Evolutionary conservation across 2,113 vertebrate genomes (phyloP), one percentile per base, ranked within the genome.

Genomic region (Australoheros scitulus): DNA sequence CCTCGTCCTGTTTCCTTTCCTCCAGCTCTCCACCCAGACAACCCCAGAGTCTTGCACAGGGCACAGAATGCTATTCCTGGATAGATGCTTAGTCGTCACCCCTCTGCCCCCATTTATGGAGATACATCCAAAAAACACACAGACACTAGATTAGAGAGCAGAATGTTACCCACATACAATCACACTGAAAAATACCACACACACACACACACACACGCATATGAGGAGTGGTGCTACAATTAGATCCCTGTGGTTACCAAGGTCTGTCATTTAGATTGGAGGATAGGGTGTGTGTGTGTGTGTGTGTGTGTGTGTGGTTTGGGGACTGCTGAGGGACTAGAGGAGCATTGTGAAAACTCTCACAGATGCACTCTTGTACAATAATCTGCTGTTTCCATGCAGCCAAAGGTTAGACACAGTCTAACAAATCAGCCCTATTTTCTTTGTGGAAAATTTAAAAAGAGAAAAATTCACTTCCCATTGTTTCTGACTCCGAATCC

Each of bases 171-270:
- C 68, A 84, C 80, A 87, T 29, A 77, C 79, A 90, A 32, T 34
- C 81, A 84, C 84, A 75, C 22, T 6, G 22, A 65, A 36, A 79
- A 79, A 80, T 65, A 78, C 58, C 32, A 65, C 78, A 83, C 32
- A 65, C 83, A 83, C 52, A 85, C 58, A 24, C 20, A n/a, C 85
- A 82, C 55, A 87, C 36, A n/a, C 8, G 3, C 7, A 10, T 10
- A 26, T 7, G 13, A 81, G 63, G 65, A 87, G 77, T 41, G 7
- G 83, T 5, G 84, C 93, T 94, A 93, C 88, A 93, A 94, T 93
- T 94, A 94, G 90, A 88, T 90, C 87, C 77, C 87, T 92, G 92
- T 89, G 92, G 91, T 91, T 89, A 79, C 68, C 52, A 34, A 77
- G 76, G 85, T 87, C 93, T 94, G 86, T 93, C 87, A 94, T 94